Evolutionary conservation across 2,888 invertebrate genomes (phyloP).

Genomic region (Vannuccia rotundouncinata): DNA sequence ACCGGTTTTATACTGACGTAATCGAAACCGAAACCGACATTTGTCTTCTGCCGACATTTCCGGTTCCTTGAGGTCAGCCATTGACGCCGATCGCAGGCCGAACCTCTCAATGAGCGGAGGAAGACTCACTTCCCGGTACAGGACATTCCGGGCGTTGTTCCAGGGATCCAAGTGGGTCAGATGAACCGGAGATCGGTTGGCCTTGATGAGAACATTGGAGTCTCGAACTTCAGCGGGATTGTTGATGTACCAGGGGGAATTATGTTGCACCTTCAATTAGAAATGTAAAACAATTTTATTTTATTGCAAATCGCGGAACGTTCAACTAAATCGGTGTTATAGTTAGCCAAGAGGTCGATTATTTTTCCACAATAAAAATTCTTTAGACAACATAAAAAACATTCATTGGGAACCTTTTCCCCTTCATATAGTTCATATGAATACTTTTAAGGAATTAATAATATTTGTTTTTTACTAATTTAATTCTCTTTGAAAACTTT

Average conservation of each 20-base stretch:
- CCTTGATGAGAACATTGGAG: constrained; percentile 35
- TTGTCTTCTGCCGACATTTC: background rate
- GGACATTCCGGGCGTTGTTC: constrained; percentile 37
- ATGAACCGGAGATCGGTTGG: background rate
- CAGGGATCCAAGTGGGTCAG: constrained; percentile 33
- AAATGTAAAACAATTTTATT: too few species aligned
- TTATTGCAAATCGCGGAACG: background rate
- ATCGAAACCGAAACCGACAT: background rate
- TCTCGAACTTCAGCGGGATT: constrained; percentile 35
- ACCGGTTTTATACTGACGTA: background rate
- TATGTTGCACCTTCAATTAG: constrained; percentile 37
- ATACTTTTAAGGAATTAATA: too few species aligned
- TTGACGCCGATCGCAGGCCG: background rate
- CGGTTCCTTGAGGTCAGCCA: background rate
- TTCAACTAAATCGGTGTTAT: too few species aligned
- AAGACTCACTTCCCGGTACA: background rate
- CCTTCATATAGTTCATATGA: too few species aligned
- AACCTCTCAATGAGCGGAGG: constrained; percentile 28
- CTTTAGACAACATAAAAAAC: too few species aligned
- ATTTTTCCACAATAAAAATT: too few species aligned
- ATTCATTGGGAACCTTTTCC: too few species aligned
- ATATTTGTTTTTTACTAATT: too few species aligned
- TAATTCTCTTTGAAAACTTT: too few species aligned
- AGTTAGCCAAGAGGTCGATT: too few species aligned
- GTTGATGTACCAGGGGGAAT: constrained; percentile 37